phyloP scores from a whole-genome alignment of 2,113 vertebrate genomes.

The Bufo gargarizans region DNA sequence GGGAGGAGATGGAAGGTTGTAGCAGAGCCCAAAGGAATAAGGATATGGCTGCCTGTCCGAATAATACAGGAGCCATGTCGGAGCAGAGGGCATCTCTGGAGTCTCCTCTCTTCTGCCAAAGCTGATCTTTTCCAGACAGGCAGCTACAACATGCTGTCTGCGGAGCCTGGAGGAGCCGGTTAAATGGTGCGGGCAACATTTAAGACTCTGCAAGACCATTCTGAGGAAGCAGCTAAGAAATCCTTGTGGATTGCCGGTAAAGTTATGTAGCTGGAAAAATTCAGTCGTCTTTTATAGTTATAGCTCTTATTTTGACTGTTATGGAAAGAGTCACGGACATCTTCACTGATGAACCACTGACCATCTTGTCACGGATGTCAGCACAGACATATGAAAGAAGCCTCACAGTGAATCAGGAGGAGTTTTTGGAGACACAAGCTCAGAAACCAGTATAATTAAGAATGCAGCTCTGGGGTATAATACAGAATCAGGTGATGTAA shows the following conservation, averaged over 20 bases:
- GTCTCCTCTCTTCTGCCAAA: background rate
- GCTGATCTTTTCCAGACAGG: background rate
- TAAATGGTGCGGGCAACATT: background rate
- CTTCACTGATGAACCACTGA: background rate
- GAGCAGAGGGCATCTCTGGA: background rate
- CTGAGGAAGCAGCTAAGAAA: background rate
- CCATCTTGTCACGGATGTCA: background rate
- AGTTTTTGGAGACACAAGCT: too few species aligned
- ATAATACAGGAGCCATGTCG: background rate
- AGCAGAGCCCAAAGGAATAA: background rate
- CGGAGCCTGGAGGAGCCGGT: background rate
- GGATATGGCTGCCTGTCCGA: background rate
- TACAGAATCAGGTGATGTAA: background rate
- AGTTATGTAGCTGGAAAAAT: background rate
- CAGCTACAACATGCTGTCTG: background rate
- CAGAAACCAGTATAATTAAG: background rate
- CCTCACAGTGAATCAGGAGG: too few species aligned
- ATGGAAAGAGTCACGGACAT: background rate
- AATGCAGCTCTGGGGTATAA: too few species aligned
- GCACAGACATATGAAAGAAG: too few species aligned
- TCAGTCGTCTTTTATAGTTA: background rate
- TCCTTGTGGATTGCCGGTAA: background rate
- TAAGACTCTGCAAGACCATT: background rate
- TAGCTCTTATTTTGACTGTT: background rate
- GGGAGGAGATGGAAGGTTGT: background rate